Evolutionary conservation across 1,140 invertebrate species (phyloP).

Genomic region (Vollenhovia emeryi): DNA sequence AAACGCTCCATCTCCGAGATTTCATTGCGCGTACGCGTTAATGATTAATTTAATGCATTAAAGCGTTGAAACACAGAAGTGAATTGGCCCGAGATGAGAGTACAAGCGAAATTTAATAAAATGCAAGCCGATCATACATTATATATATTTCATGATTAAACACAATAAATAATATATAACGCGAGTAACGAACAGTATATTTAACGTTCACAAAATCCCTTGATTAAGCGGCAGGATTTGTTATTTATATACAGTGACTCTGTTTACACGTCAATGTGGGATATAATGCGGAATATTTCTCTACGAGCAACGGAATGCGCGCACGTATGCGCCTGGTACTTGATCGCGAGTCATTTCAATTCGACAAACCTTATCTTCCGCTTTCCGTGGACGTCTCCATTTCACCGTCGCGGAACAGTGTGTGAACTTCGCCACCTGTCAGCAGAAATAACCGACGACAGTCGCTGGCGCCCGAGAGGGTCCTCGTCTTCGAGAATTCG

Average conservation of each 20-base stretch:
- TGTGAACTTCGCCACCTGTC: not conserved
- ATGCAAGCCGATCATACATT: not conserved
- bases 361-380: not conserved
- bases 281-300: not conserved
- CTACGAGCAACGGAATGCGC: not conserved
- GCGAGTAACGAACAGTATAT: not conserved
- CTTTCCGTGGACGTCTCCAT: not conserved
- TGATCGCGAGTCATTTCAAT: not conserved
- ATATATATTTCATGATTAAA: constrained; percentile 7
- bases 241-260: not conserved
- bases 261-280: not conserved
- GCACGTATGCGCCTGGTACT: not conserved
- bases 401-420: constrained; percentile 4
- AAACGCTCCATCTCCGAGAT: not conserved
- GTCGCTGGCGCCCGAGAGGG: not conserved
- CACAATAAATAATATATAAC: constrained; percentile 29
- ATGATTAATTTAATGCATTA: constrained; percentile 40
- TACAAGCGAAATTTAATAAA: constrained; percentile 28
- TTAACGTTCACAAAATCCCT: not conserved
- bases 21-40: not conserved
- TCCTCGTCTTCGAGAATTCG: constrained; percentile 15
- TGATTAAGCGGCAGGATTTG: constrained; percentile 11
- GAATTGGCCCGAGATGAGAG: not conserved
- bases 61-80: not conserved
- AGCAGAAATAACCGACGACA: not conserved